Percentiles rank a stretch among this genome's conserved stretches.
These are phyloP conservation scores for Bombycilla garrulus DNA, from an alignment of 2,113 vertebrate genomes.

Conservation along the genomic window DNA sequence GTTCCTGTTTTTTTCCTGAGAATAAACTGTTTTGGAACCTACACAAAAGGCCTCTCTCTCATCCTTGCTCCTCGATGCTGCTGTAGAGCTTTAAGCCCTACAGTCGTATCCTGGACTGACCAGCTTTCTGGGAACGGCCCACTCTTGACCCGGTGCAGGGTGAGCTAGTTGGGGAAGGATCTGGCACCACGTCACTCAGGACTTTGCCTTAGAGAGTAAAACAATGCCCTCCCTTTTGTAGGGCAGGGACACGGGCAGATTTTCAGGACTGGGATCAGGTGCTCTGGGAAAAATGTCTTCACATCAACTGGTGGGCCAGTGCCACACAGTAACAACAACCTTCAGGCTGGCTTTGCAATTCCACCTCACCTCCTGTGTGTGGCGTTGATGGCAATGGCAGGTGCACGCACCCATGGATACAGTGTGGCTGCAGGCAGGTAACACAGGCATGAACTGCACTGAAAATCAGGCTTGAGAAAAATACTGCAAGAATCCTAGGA, in stretches of 20 bases:
- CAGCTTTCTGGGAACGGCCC: no score
- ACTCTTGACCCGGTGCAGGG: no score
- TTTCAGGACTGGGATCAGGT: background rate
- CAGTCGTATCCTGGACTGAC: no score
- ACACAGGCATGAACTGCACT: background rate
- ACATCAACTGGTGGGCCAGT: background rate
- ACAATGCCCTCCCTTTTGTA: background rate
- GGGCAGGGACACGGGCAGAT: background rate
- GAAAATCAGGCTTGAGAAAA: background rate
- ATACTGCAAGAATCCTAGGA: background rate
- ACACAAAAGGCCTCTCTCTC: no score
- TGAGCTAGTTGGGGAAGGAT: no score
- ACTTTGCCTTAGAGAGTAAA: background rate
- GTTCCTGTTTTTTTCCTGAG: no score
- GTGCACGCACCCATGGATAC: accelerated
- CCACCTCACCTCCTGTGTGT: background rate
- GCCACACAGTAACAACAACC: background rate
- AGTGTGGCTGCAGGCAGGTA: background rate
- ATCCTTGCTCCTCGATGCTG: no score
- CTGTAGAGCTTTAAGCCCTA: no score
- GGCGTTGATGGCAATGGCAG: background rate
- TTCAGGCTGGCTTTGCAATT: background rate
- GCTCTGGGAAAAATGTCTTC: background rate
- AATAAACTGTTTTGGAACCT: no score
- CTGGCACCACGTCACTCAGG: no score